phyloP scores from a whole-genome alignment of 2,888 invertebrate species.

The Blomia tropicalis region DNA sequence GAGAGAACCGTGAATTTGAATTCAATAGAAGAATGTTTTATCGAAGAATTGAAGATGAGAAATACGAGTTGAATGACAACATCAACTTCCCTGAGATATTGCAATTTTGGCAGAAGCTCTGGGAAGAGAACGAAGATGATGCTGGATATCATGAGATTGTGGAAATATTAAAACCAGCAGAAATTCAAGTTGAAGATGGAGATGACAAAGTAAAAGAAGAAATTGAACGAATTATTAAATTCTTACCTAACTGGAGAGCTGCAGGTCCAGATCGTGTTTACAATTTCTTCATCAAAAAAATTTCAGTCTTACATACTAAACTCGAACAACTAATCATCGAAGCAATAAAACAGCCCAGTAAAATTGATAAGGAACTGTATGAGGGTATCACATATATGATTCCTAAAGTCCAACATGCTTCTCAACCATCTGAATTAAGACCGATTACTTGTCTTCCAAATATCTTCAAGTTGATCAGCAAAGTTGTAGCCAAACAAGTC shows the following conservation, averaged over 20 bases:
- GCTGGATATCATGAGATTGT: background rate
- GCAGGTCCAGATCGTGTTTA: background rate
- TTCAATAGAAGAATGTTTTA: background rate
- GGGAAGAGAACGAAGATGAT: background rate
- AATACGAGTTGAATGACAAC: background rate
- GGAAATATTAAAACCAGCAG: background rate
- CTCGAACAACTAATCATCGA: background rate
- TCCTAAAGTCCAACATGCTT: background rate
- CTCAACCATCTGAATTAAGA: background rate
- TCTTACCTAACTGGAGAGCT: background rate
- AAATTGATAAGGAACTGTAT: background rate
- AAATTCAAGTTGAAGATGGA: background rate
- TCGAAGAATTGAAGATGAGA: background rate
- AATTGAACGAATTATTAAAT: background rate
- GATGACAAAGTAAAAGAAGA: background rate
- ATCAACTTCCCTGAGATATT: background rate
- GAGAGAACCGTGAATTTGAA: background rate
- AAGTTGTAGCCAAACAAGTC: background rate
- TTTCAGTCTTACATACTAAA: background rate
- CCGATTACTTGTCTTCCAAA: background rate
- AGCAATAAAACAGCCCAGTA: background rate
- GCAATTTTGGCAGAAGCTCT: background rate
- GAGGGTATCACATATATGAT: background rate
- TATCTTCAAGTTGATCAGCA: background rate
- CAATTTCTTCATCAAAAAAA: background rate